These are phyloP conservation scores for Homarus gammarus DNA, from an alignment of 2,888 invertebrate species.

Conservation along the genomic window DNA sequence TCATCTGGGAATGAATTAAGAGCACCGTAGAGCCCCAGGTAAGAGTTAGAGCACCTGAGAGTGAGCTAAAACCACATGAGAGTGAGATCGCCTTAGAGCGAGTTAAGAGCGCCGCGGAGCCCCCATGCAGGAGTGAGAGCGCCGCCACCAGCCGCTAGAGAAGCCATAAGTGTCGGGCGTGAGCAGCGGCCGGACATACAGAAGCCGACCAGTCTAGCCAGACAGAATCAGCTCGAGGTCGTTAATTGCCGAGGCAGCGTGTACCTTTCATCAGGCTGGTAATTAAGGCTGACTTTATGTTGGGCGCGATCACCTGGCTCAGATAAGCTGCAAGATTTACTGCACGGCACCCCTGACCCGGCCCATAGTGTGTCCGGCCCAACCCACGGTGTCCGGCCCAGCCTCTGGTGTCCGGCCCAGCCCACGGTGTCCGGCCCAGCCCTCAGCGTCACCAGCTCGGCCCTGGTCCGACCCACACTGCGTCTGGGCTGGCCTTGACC, in stretches of 20 bases:
- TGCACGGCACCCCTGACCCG: background rate
- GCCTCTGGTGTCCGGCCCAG: background rate
- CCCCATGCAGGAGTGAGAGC: too few relatives aligned
- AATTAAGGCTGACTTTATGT: constrained; percentile 68
- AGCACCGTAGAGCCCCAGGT: too few relatives aligned
- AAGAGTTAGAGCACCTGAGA: too few relatives aligned
- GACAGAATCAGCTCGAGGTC: constrained; percentile 42
- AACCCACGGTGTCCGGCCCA: background rate
- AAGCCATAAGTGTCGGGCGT: too few relatives aligned
- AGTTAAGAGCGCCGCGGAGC: too few relatives aligned
- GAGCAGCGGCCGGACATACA: constrained; percentile 3
- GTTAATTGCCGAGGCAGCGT: constrained; percentile 49
- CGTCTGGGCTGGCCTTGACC: background rate
- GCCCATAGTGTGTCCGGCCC: background rate
- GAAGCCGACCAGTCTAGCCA: constrained; percentile 15
- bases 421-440: background rate
- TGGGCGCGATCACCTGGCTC: constrained; percentile 39
- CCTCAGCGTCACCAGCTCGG: too few relatives aligned
- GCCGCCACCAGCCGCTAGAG: too few relatives aligned
- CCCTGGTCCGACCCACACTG: background rate
- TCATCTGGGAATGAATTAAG: too few relatives aligned
- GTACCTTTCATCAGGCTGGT: constrained; percentile 56
- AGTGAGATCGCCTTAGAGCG: too few relatives aligned
- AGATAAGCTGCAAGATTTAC: constrained; percentile 63
- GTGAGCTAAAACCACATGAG: too few relatives aligned